Evolutionary conservation across 2,113 vertebrate species (phyloP).

Genomic region (Sphaerodactylus townsendi): DNA sequence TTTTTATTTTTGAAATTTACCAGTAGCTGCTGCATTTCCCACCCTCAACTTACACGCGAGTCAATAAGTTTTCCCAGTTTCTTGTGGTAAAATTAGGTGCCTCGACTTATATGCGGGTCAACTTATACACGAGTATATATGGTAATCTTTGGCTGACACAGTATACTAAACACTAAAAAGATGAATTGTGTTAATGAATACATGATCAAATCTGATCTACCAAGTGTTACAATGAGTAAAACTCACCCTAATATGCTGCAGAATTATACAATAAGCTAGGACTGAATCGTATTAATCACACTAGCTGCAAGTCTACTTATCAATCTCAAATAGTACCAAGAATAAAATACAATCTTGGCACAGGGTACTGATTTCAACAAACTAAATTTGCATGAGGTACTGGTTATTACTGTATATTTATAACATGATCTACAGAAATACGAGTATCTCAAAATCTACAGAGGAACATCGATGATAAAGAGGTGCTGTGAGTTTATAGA

Average conservation of each 20-base stretch:
- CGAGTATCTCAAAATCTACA: background rate
- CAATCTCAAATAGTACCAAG: too few relatives aligned
- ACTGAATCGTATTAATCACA: too few relatives aligned
- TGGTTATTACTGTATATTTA: background rate
- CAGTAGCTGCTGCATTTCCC: too few relatives aligned
- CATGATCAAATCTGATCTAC: background rate
- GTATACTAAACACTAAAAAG: fast-evolving
- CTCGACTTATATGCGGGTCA: too few relatives aligned
- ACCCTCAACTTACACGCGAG: too few relatives aligned
- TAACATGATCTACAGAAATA: background rate
- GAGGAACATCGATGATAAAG: background rate
- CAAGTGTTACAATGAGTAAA: background rate
- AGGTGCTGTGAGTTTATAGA: background rate
- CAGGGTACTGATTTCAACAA: background rate
- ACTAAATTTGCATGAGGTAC: background rate
- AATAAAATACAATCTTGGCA: background rate
- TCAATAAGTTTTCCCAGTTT: too few relatives aligned
- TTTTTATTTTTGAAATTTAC: too few relatives aligned
- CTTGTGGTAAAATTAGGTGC: too few relatives aligned
- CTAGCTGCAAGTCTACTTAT: background rate
- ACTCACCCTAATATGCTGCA: background rate
- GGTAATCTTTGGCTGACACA: fast-evolving
- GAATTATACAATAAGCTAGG: background rate
- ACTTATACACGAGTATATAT: too few relatives aligned
- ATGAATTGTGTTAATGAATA: background rate